Conservation (phyloP, 2,113 vertebrate species). For the Ctenodactylus gundi region DNA sequence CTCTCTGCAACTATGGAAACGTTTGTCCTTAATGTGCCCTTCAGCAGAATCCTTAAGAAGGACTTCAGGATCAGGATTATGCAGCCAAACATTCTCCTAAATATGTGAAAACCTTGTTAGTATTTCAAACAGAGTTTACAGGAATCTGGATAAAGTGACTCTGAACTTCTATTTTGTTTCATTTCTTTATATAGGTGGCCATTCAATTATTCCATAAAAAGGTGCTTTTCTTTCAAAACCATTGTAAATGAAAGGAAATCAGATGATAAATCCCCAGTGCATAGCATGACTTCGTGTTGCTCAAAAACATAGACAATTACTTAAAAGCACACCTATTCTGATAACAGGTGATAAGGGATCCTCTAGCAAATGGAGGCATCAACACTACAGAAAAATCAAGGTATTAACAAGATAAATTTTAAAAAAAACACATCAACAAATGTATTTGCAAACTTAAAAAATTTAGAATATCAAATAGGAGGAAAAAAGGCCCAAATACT, state of each 20-base stretch:
- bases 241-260: not conserved
- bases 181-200: not conserved
- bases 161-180: not conserved
- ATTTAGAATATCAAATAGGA: not conserved
- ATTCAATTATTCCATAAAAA: not conserved
- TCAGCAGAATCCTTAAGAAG: not conserved
- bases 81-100: not conserved
- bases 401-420: not conserved
- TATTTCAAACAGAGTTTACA: not conserved
- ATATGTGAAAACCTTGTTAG: not conserved
- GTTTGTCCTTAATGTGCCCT: not conserved
- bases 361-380: not conserved
- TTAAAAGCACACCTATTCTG: not conserved
- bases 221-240: not conserved
- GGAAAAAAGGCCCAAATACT: not conserved
- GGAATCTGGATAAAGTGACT: not conserved
- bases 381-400: not conserved
- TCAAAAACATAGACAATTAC: not conserved
- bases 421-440: not conserved
- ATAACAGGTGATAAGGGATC: not conserved
- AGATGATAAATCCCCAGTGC: not conserved
- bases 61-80: not conserved
- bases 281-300: not conserved
- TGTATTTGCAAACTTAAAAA: not conserved
- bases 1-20: not conserved